A percentile compares a stretch with the other conserved stretches of the same genome.
These are phyloP conservation scores for Dexiosoma caninum DNA, from an alignment of 2,888 invertebrate species.

Conservation along the genomic window DNA sequence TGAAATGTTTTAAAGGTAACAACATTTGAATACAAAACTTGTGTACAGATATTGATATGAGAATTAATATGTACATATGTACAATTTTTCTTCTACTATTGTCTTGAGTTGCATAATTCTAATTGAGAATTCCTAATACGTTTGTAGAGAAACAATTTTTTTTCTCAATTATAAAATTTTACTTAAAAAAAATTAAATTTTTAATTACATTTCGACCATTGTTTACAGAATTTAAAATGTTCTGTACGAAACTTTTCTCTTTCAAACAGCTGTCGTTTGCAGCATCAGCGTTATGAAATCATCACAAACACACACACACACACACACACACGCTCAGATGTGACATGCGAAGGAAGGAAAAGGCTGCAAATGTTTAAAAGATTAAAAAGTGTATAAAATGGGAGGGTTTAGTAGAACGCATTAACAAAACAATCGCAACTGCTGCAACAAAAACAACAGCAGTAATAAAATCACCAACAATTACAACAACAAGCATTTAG, in stretches of 20 bases:
- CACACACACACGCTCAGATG: no score
- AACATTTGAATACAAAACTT: no score
- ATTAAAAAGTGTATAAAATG: slow-evolving; percentile 57
- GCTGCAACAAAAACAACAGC: not conserved
- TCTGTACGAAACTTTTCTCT: not conserved
- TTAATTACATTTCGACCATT: slow-evolving; percentile 17
- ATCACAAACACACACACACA: not conserved
- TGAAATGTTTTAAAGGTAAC: no score
- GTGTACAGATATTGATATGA: no score
- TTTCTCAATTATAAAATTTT: not conserved
- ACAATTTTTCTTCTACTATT: not conserved
- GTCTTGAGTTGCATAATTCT: not conserved
- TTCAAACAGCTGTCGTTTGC: slow-evolving; percentile 40
- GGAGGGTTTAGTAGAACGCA: slow-evolving; percentile 58
- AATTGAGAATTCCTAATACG: not conserved
- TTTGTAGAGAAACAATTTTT: not conserved
- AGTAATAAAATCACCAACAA: slow-evolving; percentile 6
- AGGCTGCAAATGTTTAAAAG: slow-evolving; percentile 59
- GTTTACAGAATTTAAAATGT: not conserved
- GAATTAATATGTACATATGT: no score
- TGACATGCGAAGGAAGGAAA: slow-evolving; percentile 5
- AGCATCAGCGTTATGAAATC: not conserved
- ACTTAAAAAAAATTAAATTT: not conserved
- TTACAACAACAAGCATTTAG: slow-evolving; percentile 34
- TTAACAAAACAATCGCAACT: slow-evolving; percentile 41